Base-by-base conservation (phyloP, 2,113 vertebrate genomes). In the Uria aalge region DNA sequence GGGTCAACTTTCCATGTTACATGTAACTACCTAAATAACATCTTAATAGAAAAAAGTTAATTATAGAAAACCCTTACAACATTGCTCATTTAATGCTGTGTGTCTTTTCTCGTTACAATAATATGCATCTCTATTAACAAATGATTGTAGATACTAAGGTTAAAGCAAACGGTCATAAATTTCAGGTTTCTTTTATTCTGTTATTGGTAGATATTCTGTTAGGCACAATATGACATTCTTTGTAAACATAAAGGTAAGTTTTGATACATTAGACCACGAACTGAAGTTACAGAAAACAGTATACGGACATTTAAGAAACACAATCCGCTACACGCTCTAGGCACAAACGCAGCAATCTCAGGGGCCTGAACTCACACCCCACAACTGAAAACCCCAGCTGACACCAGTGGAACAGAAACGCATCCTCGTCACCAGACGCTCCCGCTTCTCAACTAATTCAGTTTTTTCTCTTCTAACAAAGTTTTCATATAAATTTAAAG, bases 201-300 rank as follows among this genome's bases (percentile, higher is more conserved):
- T 79, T 95, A 95, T 16, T 81, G 76, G 81, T 85, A 94, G 82
- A 83, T 50, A 76, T 10, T 90, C 81, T 82, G 60, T 97, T 97
- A 97, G 96, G 95, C 97, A 97, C 96, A 93, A 83, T 48, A 96
- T 57, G 63, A 97, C 57, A 91, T 83, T 95, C 67, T 88, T 55
- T 96, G 97, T 97, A 96, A 97, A 96, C 95, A 83, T 78, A 72
- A 91, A 78, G 64, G 38, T 63, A 68, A 74, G 68, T 50, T 75
- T 74, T 6, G 4, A 76, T 78, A 84, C 84, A 50, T 93, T 27
- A 96, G 78, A 96, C 27, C 38, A 76, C 8, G 0, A 94, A 69
- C 59, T 53, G 56, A 96, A 80, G 66, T 75, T 90, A 91, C 30
- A 89, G 55, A 90, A 91, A 90, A 80, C 34, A 85, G 45, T 18